Base-by-base conservation (phyloP, 2,113 vertebrate genomes). In the Colistium nudipinnis region DNA sequence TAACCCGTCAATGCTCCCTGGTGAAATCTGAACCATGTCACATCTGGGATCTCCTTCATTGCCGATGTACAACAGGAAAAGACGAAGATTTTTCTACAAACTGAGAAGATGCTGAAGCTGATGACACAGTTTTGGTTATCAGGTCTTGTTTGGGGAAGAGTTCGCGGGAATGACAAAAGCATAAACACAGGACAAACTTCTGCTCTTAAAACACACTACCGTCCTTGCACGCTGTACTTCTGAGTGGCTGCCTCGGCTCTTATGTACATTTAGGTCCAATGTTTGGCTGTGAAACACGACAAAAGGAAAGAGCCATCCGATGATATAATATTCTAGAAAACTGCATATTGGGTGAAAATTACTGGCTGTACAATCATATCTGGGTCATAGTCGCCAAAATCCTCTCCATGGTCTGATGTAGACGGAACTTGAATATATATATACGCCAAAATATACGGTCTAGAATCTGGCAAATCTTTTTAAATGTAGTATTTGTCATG, bases 201-300 rank as follows among this genome's bases (percentile, higher is more conserved):
- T 51, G 69, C 45, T 76, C 39, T 45, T 53, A 71, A 85, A 27
- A 62, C 62, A 75, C 60, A 62, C 63, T n/a, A 17, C 47, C 12
- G 16, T 80, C 62, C 62, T 43, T 39, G 13, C 69, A 70, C 59
- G 24, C 61, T 10, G 11, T 20, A 44, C 33, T 61, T 44, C 41
- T 20, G 70, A 65, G 45, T 70, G 19, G 44, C 49, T 69, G 57
- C 43, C 51, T 62, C 44, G 1, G 65, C 16, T 53, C 61, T 38
- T 78, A 87, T 86, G 82, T 88, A 88, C 89, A 89, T 49, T 87
- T 72, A 88, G 84, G 84, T 88, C 88, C 84, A 80, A 83, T 36
- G 56, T 70, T 54, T 38, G 49, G 48, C 24, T 47, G 44, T 7
- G 36, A 62, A 69, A 74, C 55, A 51, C 38, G 38, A 45, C 9